Conservation (phyloP, 2,113 vertebrate species). For the Periophthalmus modestus region DNA sequence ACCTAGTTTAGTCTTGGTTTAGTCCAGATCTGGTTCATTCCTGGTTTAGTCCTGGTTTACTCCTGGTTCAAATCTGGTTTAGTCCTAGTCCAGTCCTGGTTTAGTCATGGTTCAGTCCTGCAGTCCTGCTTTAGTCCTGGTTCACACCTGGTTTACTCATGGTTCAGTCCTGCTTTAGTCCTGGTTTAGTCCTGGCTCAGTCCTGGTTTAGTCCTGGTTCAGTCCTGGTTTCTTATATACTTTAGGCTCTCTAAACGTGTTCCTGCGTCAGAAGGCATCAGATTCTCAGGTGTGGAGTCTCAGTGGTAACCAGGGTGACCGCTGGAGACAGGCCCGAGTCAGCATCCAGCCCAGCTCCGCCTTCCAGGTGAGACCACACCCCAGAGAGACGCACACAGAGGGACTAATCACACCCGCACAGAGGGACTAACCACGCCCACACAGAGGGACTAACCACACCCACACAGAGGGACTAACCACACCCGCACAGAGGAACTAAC, state of each 20-base stretch:
- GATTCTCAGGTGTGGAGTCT: constrained; percentile 89
- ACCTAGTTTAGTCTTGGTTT: too few relatives aligned
- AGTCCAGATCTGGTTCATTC: background rate
- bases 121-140: too few relatives aligned
- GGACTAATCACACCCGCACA: background rate
- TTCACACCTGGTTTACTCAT: too few relatives aligned
- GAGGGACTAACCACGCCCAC: background rate
- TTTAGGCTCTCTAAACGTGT: constrained; percentile 82
- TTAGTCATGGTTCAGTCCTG: too few relatives aligned
- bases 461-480: too few relatives aligned
- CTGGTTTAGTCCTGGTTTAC: background rate
- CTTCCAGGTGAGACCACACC: constrained; percentile 85
- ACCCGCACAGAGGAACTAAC: background rate
- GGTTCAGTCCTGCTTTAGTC: too few relatives aligned
- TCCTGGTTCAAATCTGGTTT: background rate
- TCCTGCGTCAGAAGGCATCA: constrained; percentile 86
- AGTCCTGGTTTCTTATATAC: constrained; percentile 4
- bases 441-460: background rate
- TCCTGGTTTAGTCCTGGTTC: background rate
- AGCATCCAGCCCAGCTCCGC: constrained; percentile 89
- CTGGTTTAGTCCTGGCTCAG: too few relatives aligned
- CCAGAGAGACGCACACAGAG: background rate
- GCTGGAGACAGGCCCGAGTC: constrained; percentile 89
- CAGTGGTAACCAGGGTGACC: constrained; percentile 89
- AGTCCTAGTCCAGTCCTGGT: too few relatives aligned